A percentile compares a stretch with the other conserved stretches of the same genome.
phyloP scores from a whole-genome alignment of 1,140 invertebrate species.

The Rhopalosiphum maidis region DNA sequence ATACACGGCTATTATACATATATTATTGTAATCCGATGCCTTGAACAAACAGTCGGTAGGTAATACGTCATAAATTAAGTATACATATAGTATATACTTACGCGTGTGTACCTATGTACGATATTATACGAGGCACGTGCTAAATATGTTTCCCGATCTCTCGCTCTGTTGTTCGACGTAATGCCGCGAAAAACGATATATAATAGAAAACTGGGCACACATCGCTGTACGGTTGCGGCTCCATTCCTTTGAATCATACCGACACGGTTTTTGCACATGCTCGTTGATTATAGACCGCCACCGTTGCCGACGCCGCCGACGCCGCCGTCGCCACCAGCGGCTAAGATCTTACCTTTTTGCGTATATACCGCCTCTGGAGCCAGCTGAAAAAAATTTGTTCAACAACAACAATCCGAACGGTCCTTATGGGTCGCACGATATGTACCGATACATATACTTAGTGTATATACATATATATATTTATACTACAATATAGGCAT shows the following conservation, averaged over 20 bases:
- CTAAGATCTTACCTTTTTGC: constrained; percentile 23
- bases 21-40: not conserved
- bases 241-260: constrained; percentile 24
- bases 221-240: not conserved
- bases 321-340: not conserved
- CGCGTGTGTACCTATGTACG: not conserved
- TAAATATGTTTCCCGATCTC: not conserved
- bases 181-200: constrained; percentile 22
- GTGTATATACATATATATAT: too few relatives aligned
- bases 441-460: not conserved
- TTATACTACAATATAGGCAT: not conserved
- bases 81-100: not conserved
- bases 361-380: not conserved
- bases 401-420: not conserved
- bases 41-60: not conserved
- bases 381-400: constrained; percentile 24
- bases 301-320: not conserved
- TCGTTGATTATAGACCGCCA: constrained; percentile 40
- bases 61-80: not conserved
- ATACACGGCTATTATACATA: not conserved
- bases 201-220: constrained; percentile 21
- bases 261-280: constrained; percentile 44
- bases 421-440: not conserved
- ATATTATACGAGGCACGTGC: constrained; percentile 18
- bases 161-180: constrained; percentile 13